These are phyloP conservation scores for Lanius ludovicianus DNA, from an alignment of 2,113 vertebrate genomes.

Conservation along the genomic window DNA sequence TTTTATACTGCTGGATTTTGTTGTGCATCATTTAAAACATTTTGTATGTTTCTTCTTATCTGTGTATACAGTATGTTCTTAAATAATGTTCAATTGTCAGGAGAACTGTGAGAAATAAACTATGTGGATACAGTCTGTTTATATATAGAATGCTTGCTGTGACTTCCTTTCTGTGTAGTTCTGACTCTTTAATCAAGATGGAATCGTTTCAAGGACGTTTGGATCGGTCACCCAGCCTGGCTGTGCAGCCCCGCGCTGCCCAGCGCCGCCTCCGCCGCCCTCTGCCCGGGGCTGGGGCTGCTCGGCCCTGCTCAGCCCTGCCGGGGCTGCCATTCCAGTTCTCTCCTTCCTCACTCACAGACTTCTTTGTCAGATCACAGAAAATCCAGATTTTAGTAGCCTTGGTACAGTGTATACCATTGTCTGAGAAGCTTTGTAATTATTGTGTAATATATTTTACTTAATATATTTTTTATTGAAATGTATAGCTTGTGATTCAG, in stretches of 20 bases:
- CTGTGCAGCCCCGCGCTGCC: neutral
- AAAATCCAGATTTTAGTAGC: neutral
- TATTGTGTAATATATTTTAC: constrained; percentile 68
- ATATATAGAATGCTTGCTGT: constrained; percentile 80
- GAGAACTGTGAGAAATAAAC: constrained; percentile 99
- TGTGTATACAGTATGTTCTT: constrained; percentile 99
- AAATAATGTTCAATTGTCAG: constrained; percentile 97
- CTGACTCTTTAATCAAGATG: constrained; percentile 28
- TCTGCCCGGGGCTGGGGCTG: neutral
- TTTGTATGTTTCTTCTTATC: constrained; percentile 97
- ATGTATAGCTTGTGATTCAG: constrained; percentile 58
- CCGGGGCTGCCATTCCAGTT: neutral
- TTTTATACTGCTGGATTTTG: constrained; percentile 97
- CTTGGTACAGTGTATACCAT: constrained; percentile 3
- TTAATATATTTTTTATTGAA: constrained; percentile 66
- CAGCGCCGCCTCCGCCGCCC: neutral
- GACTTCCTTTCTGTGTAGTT: constrained; percentile 75
- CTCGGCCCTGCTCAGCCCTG: neutral
- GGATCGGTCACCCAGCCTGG: neutral
- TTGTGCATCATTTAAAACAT: constrained; percentile 98
- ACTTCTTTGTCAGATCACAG: neutral
- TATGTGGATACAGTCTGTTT: constrained; percentile 97
- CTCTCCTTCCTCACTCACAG: neutral
- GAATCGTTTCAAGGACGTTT: neutral
- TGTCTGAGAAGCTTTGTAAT: constrained; percentile 57